Conservation (phyloP, 2,888 invertebrate genomes). For the Tubiluchus corallicola region DNA sequence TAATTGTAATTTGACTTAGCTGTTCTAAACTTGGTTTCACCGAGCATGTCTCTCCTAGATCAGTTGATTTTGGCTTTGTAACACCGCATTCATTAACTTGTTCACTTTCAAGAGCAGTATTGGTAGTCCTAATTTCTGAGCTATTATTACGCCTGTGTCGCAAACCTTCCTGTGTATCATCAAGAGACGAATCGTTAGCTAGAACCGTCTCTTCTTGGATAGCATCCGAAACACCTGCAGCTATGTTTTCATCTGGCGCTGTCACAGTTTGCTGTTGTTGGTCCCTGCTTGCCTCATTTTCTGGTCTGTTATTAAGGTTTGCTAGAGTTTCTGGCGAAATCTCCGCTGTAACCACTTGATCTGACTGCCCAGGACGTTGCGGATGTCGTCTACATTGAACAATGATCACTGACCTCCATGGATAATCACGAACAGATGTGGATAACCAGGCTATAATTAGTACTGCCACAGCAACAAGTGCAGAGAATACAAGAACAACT, state of each 20-base stretch:
- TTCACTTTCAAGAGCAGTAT: not conserved
- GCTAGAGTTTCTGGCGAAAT: not conserved
- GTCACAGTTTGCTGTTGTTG: not conserved
- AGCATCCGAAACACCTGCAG: not conserved
- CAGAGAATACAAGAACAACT: not conserved
- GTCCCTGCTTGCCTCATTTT: not conserved
- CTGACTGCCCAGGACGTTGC: not conserved
- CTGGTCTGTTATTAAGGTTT: not conserved
- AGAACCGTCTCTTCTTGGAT: not conserved
- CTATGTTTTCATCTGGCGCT: not conserved
- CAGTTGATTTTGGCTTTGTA: not conserved
- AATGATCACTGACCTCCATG: not conserved
- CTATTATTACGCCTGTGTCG: too few species aligned
- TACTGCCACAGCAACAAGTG: not conserved
- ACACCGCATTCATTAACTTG: conserved; percentile 1
- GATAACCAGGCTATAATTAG: not conserved
- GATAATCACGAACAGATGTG: not conserved
- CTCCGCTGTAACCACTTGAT: not conserved
- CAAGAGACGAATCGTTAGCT: not conserved
- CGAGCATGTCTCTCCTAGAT: too few species aligned
- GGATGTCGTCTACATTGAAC: not conserved
- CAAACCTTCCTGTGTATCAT: too few species aligned
- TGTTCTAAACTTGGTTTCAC: too few species aligned
- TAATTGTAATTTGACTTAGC: not conserved
- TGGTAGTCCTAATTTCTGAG: not conserved